phyloP scores from a whole-genome alignment of 2,113 vertebrate genomes.

The Oncorhynchus clarkii region DNA sequence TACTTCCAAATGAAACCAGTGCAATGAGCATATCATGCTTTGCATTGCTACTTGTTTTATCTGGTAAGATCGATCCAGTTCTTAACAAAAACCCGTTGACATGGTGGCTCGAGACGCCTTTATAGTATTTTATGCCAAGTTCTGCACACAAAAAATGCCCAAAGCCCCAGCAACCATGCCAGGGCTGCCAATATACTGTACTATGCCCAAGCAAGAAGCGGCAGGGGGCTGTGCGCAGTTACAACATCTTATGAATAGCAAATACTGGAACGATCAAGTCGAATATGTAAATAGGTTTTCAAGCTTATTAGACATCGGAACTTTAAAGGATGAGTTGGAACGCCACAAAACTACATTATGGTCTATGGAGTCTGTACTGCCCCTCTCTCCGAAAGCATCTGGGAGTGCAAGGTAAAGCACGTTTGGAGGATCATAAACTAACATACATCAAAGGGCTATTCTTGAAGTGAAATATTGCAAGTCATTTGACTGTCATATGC shows the following conservation, averaged over 20 bases:
- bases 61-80: not conserved
- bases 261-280: not conserved
- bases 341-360: not conserved
- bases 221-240: not conserved
- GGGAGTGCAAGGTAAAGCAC: conserved; percentile 18
- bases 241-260: not conserved
- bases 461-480: too few species aligned
- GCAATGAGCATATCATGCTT: not conserved
- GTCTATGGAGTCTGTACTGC: not conserved
- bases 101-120: conserved; percentile 37
- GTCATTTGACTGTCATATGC: too few species aligned
- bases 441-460: not conserved
- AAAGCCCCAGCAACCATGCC: conserved; percentile 41
- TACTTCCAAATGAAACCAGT: not conserved
- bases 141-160: conserved; percentile 38
- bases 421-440: not conserved
- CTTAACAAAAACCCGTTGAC: not conserved
- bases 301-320: not conserved
- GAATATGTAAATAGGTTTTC: not conserved
- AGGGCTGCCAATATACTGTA: conserved; percentile 40
- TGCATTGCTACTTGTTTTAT: not conserved
- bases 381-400: not conserved
- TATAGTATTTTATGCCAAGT: conserved; percentile 51
- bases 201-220: not conserved
- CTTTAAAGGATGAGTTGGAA: not conserved